These are phyloP conservation scores for Sander vitreus DNA, from an alignment of 2,113 vertebrate species.

Conservation along the genomic window DNA sequence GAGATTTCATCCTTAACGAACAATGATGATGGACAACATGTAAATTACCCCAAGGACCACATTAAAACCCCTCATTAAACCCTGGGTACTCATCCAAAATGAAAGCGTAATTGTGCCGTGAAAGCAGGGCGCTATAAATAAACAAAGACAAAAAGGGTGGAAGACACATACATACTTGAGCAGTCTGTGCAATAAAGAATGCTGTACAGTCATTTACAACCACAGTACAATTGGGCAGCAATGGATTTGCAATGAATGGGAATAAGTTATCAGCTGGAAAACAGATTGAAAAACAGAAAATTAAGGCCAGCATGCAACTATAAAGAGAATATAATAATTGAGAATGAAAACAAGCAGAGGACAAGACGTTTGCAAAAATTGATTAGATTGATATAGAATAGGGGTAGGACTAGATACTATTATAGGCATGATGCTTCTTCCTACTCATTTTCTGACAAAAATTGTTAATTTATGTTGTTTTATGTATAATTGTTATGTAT, in stretches of 20 bases:
- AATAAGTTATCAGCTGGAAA: not conserved
- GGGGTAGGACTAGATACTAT: too few species aligned
- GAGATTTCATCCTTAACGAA: conserved; percentile 21
- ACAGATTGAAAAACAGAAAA: not conserved
- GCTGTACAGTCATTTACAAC: not conserved
- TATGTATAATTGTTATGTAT: too few species aligned
- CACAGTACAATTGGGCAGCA: not conserved
- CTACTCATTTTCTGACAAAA: too few species aligned
- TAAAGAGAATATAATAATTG: not conserved
- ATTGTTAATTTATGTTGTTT: too few species aligned
- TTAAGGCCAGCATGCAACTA: not conserved
- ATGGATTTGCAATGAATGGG: not conserved
- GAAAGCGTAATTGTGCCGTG: conserved; percentile 40
- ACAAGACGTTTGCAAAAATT: not conserved
- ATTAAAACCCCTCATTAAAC: conserved; percentile 54
- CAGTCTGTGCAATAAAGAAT: not conserved
- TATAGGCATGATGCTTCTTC: too few species aligned
- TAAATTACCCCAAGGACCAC: conserved; percentile 28
- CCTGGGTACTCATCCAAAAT: conserved; percentile 16
- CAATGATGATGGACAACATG: conserved; percentile 19
- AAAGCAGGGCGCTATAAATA: conserved; percentile 49
- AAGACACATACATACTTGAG: not conserved
- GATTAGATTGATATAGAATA: too few species aligned
- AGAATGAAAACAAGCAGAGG: conserved; percentile 1
- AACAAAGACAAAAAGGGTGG: not conserved